phyloP scores from a whole-genome alignment of 1,140 invertebrate species.

The Pseudomyrmex pallidus region DNA sequence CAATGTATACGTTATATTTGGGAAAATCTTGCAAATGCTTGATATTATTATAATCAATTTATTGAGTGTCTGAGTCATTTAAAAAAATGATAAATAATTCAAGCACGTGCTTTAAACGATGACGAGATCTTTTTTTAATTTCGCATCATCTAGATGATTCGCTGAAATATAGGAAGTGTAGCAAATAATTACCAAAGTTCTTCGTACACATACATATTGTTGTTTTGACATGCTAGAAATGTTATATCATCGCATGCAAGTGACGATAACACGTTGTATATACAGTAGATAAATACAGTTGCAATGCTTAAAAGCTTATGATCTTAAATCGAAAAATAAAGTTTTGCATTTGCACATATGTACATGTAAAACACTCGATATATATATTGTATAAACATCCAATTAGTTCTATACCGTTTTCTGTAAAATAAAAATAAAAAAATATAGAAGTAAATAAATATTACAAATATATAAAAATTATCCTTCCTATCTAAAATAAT shows the following conservation, averaged over 20 bases:
- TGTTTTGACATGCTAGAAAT: slow-evolving; percentile 16
- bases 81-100: slow-evolving; percentile 19
- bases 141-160: not conserved
- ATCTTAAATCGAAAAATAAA: slow-evolving; percentile 14
- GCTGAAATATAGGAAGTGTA: not conserved
- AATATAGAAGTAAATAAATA: too few relatives aligned
- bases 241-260: slow-evolving; percentile 10
- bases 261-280: slow-evolving; percentile 6
- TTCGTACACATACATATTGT: not conserved
- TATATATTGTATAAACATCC: too few relatives aligned
- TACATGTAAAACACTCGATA: not conserved
- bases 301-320: not conserved
- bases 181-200: slow-evolving; percentile 2
- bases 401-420: too few relatives aligned
- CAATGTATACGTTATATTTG: not conserved
- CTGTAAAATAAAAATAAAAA: too few relatives aligned
- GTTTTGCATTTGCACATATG: not conserved
- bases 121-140: slow-evolving; percentile 14
- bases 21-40: not conserved
- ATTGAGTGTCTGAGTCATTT: not conserved
- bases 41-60: slow-evolving; percentile 17
- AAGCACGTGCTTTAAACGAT: not conserved
- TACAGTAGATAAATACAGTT: not conserved
- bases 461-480: too few relatives aligned
- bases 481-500: too few relatives aligned